Evolutionary conservation across 2,797 vertebrate genomes (phyloP).

Genomic region (Ctenopoma multispine): DNA sequence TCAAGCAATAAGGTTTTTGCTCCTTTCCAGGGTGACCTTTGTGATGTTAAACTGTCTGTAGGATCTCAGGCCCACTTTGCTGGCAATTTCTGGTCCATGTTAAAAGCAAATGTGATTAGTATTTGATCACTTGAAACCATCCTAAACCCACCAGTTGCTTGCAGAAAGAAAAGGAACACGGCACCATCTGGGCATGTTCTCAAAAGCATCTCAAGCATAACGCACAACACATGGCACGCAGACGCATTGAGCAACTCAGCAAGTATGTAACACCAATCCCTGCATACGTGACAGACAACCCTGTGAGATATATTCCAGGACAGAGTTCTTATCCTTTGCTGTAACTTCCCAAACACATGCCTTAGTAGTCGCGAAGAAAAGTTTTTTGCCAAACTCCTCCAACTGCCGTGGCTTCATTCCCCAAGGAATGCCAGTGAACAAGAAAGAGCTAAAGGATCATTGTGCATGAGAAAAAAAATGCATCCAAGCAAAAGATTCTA

Average conservation of each 20-base stretch:
- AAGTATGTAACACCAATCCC: constrained; percentile 61
- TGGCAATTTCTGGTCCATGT: not conserved
- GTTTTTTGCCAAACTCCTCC: constrained; percentile 63
- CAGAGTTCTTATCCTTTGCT: constrained; percentile 63
- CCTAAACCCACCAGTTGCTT: constrained; percentile 56
- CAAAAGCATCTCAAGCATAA: constrained; percentile 62
- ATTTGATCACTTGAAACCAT: constrained; percentile 23
- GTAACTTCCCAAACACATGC: constrained; percentile 66
- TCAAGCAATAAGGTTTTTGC: not conserved
- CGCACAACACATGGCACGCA: constrained; percentile 69
- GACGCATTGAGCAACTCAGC: constrained; percentile 61
- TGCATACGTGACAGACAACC: constrained; percentile 71
- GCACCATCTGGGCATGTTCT: constrained; percentile 73
- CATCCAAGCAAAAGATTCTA: constrained; percentile 49
- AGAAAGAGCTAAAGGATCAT: constrained; percentile 70
- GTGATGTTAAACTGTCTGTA: not conserved
- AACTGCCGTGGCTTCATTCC: constrained; percentile 60
- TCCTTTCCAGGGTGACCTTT: not conserved
- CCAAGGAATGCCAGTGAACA: constrained; percentile 65
- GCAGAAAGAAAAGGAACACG: constrained; percentile 50
- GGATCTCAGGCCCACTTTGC: not conserved
- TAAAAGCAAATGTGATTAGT: constrained; percentile 31
- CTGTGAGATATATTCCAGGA: constrained; percentile 63
- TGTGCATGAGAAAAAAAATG: constrained; percentile 60
- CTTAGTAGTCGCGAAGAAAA: constrained; percentile 61